Percentiles rank a stretch among this genome's conserved stretches.
Evolutionary conservation across 2,888 invertebrate species (phyloP).

Genomic region (Tromatobia lineatoria): DNA sequence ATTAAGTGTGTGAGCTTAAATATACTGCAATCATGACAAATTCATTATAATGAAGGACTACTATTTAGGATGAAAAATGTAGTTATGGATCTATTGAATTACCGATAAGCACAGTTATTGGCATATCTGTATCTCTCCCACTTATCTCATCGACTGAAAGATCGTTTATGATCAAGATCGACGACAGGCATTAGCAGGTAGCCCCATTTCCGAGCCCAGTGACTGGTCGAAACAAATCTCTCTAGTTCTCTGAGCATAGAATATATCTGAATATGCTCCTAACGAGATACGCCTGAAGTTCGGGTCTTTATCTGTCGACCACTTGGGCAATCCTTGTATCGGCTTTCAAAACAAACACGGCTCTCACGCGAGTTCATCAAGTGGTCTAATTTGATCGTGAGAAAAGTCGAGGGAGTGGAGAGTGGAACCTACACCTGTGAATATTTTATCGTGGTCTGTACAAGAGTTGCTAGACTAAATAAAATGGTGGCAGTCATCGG

Average conservation of each 20-base stretch:
- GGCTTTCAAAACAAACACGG: slow-evolving; percentile 30
- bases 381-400: slow-evolving; percentile 3
- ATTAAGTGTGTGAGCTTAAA: no score
- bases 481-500: no score
- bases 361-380: slow-evolving; percentile 10
- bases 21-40: slow-evolving; percentile 9
- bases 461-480: neutral
- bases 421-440: neutral
- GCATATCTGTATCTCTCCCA: neutral
- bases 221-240: slow-evolving; percentile 38
- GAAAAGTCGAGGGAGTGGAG: neutral
- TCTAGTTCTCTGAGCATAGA: neutral
- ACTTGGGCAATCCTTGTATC: slow-evolving; percentile 17
- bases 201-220: slow-evolving; percentile 19
- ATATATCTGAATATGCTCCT: slow-evolving; percentile 8
- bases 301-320: slow-evolving; percentile 13
- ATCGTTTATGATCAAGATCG: slow-evolving; percentile 58
- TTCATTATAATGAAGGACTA: neutral
- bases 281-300: slow-evolving; percentile 21
- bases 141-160: slow-evolving; percentile 1
- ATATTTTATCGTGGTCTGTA: neutral
- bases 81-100: neutral
- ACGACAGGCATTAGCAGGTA: slow-evolving; percentile 45
- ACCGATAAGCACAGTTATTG: neutral
- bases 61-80: neutral